Evolutionary conservation across 2,113 vertebrate species (phyloP).

Genomic region (Micromys minutus): DNA sequence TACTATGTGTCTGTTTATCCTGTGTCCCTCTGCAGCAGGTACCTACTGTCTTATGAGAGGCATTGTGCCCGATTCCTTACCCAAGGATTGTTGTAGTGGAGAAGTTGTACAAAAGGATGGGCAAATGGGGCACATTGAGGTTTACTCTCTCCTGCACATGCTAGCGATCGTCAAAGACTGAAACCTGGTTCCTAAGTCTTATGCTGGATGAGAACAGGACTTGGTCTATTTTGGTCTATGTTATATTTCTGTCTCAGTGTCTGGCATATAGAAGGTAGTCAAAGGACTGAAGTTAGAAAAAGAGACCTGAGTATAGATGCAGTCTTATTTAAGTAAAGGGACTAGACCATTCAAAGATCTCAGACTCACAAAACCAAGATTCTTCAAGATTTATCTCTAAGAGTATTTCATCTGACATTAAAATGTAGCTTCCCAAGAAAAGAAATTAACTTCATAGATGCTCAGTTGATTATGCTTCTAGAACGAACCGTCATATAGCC

Average conservation of each 20-base stretch:
- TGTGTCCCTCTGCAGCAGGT: not conserved
- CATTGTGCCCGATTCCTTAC: not conserved
- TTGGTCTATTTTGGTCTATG: constrained; percentile 23
- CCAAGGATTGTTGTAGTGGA: too few species aligned
- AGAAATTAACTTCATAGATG: not conserved
- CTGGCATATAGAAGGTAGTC: not conserved
- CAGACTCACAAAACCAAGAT: constrained; percentile 34
- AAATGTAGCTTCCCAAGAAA: constrained; percentile 25
- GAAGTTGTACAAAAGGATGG: not conserved
- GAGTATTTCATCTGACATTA: not conserved
- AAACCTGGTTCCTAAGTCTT: not conserved
- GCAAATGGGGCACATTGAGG: not conserved
- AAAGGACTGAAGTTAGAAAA: constrained; percentile 42
- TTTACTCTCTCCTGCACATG: not conserved
- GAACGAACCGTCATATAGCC: not conserved
- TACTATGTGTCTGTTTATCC: not conserved
- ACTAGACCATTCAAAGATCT: not conserved
- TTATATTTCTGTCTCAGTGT: constrained; percentile 34
- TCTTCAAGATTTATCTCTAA: constrained; percentile 19
- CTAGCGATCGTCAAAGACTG: not conserved
- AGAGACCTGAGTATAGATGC: constrained; percentile 10
- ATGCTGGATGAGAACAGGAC: not conserved
- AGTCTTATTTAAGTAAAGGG: constrained; percentile 31
- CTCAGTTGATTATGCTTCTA: not conserved
- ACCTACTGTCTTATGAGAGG: not conserved